A percentile compares a stretch with the other conserved stretches of the same genome.
These are phyloP conservation scores for Turritopsis dohrnii DNA, from an alignment of 30 jellyfish, hydroid and myxozoan species.

Conservation along the genomic window DNA sequence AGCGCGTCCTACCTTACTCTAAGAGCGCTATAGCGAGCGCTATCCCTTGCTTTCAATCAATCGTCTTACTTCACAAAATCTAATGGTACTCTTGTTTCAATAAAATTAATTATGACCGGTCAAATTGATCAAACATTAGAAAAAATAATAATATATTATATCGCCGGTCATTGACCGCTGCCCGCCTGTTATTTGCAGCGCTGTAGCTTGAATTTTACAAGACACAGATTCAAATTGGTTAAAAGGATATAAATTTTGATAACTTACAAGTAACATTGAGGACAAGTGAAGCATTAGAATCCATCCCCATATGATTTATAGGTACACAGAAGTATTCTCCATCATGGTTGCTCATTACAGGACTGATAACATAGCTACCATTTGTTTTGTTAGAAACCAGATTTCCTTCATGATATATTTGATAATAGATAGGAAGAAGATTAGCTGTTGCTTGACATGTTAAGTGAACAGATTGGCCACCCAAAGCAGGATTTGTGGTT, in stretches of 20 bases:
- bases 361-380: constrained; percentile 1
- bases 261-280: neutral
- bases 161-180: no score
- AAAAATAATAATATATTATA: no score
- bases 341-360: constrained; percentile 2
- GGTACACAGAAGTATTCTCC: constrained; percentile 4
- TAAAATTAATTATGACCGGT: neutral
- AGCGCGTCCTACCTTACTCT: no score
- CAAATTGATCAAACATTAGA: no score
- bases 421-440: neutral
- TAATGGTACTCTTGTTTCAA: neutral
- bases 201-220: neutral
- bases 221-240: neutral
- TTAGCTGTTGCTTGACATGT: constrained; percentile 1
- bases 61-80: no score
- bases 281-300: neutral
- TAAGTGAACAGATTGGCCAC: neutral
- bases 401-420: neutral
- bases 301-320: neutral
- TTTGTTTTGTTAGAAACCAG: neutral
- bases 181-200: no score
- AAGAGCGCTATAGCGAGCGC: no score
- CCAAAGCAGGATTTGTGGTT: constrained; percentile 4
- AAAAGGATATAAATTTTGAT: neutral
- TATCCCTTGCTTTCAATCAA: no score